These are phyloP conservation scores for Rhabdomys pumilio DNA, from an alignment of 2,797 vertebrate species.

Conservation along the genomic window DNA sequence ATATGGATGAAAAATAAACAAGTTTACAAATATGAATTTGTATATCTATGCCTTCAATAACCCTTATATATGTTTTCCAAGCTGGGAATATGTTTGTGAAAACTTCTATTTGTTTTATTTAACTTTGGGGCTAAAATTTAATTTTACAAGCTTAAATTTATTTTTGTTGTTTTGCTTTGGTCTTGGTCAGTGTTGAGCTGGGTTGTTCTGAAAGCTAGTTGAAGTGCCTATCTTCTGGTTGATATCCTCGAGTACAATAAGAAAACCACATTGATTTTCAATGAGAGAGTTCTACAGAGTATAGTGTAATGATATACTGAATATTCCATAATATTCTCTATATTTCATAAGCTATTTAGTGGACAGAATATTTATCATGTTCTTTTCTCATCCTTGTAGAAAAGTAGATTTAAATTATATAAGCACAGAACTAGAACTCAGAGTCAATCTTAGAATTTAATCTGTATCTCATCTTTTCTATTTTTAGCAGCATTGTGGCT, in stretches of 20 bases:
- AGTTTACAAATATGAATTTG: no score
- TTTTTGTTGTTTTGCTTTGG: background rate
- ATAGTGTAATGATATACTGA: background rate
- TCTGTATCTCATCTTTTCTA: background rate
- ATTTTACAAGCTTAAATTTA: background rate
- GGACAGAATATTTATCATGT: background rate
- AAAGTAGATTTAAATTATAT: background rate
- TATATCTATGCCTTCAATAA: background rate
- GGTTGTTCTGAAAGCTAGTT: background rate
- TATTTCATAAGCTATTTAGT: background rate
- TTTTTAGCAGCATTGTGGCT: background rate
- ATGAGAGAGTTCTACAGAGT: background rate
- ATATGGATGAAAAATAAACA: background rate
- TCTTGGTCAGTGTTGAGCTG: background rate
- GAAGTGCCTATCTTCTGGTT: background rate
- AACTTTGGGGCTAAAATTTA: background rate
- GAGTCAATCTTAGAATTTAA: background rate
- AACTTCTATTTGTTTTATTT: background rate
- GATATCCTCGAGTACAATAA: background rate
- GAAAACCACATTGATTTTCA: background rate
- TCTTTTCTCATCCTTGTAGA: background rate
- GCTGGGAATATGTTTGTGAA: background rate
- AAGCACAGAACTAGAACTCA: background rate
- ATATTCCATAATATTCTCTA: background rate
- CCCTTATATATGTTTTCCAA: background rate